These are phyloP conservation scores for Puffinus mauretanicus DNA, from an alignment of 2,113 vertebrate species.

Conservation along the genomic window DNA sequence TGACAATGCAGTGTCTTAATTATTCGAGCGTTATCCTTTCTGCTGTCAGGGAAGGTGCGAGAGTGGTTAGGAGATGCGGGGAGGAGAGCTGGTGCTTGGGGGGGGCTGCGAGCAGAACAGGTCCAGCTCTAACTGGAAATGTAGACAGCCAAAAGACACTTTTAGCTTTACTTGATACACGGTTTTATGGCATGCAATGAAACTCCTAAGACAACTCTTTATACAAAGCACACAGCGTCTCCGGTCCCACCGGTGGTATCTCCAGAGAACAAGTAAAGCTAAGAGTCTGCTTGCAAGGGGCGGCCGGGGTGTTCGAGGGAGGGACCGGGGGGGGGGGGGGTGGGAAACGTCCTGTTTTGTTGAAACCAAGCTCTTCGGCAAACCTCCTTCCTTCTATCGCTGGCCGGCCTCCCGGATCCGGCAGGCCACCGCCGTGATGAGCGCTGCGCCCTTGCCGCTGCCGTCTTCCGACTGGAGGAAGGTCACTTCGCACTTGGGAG, in stretches of 20 bases:
- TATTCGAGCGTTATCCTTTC: background rate
- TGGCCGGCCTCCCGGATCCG: slow-evolving; percentile 81
- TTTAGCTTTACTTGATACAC: background rate
- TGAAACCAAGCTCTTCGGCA: background rate
- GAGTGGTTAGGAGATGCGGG: background rate
- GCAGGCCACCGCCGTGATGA: slow-evolving; percentile 94
- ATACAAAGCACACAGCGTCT: background rate
- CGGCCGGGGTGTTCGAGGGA: background rate
- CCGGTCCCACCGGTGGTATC: background rate
- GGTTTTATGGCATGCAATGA: background rate
- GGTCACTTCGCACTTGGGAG: slow-evolving; percentile 88
- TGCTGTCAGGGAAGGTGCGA: background rate
- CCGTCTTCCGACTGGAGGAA: slow-evolving; percentile 94
- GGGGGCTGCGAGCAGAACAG: background rate
- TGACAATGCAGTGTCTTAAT: slow-evolving; percentile 56
- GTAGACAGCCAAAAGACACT: background rate
- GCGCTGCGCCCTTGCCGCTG: slow-evolving; percentile 94
- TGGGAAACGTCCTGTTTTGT: background rate
- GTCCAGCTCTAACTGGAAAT: background rate
- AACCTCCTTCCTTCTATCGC: slow-evolving; percentile 54
- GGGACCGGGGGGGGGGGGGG: background rate
- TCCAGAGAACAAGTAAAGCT: slow-evolving; percentile 3
- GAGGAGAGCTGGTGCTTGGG: background rate
- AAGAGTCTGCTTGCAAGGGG: slow-evolving; percentile 21
- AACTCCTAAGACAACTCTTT: background rate